These are phyloP conservation scores for Macrosiphum euphorbiae DNA, from an alignment of 2,888 invertebrate species.

Conservation along the genomic window DNA sequence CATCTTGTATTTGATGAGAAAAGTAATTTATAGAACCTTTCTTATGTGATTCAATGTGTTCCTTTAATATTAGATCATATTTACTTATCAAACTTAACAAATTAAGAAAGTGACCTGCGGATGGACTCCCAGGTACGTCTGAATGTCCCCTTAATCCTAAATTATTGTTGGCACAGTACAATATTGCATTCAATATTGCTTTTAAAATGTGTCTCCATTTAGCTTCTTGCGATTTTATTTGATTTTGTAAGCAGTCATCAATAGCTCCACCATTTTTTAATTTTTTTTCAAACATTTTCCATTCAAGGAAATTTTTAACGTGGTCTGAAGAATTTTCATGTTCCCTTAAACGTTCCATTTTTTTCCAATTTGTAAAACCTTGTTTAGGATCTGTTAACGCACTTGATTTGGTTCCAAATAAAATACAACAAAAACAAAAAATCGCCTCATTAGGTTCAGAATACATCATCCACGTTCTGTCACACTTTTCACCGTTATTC, in stretches of 20 bases:
- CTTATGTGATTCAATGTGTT: constrained; percentile 36
- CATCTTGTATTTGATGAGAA: constrained; percentile 27
- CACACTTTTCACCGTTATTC: neutral
- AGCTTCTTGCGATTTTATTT: neutral
- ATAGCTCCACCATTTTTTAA: neutral
- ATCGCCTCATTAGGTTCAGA: constrained; percentile 15
- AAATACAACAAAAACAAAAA: constrained; percentile 28
- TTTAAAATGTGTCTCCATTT: constrained; percentile 24
- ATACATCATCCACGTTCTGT: constrained; percentile 12
- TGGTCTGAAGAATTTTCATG: constrained; percentile 28
- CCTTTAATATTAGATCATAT: constrained; percentile 11
- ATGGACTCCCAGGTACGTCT: neutral
- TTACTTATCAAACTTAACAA: constrained; percentile 3
- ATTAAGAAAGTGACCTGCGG: constrained; percentile 1
- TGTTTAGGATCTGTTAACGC: neutral
- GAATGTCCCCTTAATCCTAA: neutral
- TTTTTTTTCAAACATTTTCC: constrained; percentile 28
- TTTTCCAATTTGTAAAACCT: constrained; percentile 29
- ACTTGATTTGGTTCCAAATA: constrained; percentile 13
- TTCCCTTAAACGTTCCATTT: neutral
- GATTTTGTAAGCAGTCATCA: neutral
- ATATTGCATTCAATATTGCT: neutral
- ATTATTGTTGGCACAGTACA: constrained; percentile 25
- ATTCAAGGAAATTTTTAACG: constrained; percentile 4
- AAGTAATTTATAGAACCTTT: constrained; percentile 35